These are phyloP conservation scores for Crotalus helleri DNA, from an alignment of 2,113 vertebrate species.

Conservation along the genomic window DNA sequence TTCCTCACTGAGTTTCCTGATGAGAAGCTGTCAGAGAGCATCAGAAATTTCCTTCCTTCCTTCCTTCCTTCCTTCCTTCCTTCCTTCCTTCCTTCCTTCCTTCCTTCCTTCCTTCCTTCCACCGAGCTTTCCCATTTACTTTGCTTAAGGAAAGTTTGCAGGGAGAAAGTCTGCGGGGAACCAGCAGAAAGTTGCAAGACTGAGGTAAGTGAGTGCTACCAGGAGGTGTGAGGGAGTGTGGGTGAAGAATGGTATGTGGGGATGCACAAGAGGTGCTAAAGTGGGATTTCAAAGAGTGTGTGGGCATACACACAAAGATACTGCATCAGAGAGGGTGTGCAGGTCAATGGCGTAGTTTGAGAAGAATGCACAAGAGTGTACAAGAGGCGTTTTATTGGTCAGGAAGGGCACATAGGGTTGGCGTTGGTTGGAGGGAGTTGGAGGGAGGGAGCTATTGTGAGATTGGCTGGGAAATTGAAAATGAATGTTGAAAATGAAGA, in stretches of 20 bases:
- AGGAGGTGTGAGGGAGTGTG: background rate
- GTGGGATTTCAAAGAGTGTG: background rate
- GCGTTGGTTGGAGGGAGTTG: background rate
- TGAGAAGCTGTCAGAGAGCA: no score
- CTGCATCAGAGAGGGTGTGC: background rate
- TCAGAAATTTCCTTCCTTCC: background rate
- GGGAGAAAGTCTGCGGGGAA: background rate
- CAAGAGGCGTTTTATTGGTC: background rate
- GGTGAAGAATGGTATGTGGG: background rate
- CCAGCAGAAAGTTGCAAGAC: background rate
- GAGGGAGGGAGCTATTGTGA: background rate
- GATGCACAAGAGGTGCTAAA: background rate
- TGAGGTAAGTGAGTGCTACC: background rate
- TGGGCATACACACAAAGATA: background rate
- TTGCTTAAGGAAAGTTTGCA: background rate
- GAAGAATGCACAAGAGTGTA: background rate
- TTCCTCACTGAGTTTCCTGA: no score
- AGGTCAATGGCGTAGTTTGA: background rate
- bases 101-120: no score
- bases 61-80: no score
- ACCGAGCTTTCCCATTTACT: background rate
- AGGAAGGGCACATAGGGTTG: background rate
- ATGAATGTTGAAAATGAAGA: background rate
- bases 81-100: no score
- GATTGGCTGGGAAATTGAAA: background rate